Conservation (phyloP, 2,888 invertebrate genomes). For the Azorinus chamasolen region DNA sequence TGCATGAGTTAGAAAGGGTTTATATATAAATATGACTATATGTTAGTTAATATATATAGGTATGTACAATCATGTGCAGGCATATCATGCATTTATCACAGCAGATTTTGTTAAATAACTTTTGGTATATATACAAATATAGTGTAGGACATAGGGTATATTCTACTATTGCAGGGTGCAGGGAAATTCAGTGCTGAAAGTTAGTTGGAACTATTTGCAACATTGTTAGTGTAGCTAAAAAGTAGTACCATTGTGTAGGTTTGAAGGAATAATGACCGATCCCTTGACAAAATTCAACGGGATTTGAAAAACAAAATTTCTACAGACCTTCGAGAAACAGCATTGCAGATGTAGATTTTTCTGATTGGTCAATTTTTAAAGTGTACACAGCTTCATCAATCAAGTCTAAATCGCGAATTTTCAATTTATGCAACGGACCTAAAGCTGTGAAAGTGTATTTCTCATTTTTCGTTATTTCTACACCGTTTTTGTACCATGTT, state of each 20-base stretch:
- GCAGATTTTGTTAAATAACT: too few species aligned
- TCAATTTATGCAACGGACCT: conserved; percentile 77
- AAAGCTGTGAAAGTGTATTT: conserved; percentile 73
- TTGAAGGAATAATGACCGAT: too few species aligned
- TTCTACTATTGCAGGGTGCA: background rate
- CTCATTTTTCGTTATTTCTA: conserved; percentile 58
- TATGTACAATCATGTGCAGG: background rate
- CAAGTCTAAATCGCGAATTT: conserved; percentile 69
- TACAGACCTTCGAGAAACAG: conserved; percentile 75
- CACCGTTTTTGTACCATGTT: conserved; percentile 90
- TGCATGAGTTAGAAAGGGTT: too few species aligned
- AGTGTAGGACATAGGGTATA: background rate
- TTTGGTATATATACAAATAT: background rate
- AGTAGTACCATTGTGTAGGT: too few species aligned
- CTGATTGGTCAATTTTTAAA: conserved; percentile 64
- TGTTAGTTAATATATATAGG: background rate
- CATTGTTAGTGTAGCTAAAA: too few species aligned
- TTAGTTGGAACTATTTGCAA: too few species aligned
- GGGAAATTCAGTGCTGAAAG: too few species aligned
- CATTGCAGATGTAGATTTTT: conserved; percentile 71
- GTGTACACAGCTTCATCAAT: conserved; percentile 78
- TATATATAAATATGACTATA: too few species aligned
- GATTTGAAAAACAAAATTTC: background rate
- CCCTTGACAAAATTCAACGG: too few species aligned
- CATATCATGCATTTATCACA: background rate